These are phyloP conservation scores for Pluvianellus socialis DNA, from an alignment of 2,113 vertebrate species.

Conservation along the genomic window DNA sequence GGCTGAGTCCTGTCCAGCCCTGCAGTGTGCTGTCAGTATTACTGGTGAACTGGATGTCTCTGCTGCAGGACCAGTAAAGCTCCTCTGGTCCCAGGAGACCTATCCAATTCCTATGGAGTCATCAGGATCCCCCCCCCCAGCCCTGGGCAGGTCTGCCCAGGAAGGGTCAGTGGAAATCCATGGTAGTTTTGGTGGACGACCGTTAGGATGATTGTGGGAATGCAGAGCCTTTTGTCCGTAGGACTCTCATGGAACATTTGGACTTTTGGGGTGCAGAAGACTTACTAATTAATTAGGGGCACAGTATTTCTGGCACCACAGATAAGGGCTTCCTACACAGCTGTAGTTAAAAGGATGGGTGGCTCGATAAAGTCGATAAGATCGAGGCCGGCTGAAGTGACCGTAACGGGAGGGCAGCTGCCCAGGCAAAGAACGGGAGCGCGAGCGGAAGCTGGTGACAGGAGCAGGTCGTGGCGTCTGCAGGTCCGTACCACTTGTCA, in stretches of 20 bases:
- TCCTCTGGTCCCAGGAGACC: background rate
- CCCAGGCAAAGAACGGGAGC: accelerated
- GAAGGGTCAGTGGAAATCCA: background rate
- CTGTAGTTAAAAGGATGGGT: accelerated
- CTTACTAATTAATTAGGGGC: no score
- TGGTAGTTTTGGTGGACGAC: accelerated
- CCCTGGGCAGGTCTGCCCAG: background rate
- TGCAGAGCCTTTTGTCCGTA: background rate
- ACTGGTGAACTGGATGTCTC: background rate
- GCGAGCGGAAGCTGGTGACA: accelerated
- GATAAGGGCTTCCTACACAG: background rate
- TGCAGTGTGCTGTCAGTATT: background rate
- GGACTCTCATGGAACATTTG: background rate
- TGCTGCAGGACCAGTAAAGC: background rate
- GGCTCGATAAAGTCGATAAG: background rate
- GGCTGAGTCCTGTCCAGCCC: background rate
- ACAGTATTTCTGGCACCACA: background rate
- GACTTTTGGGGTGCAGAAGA: accelerated
- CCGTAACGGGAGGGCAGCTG: accelerated
- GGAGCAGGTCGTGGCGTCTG: background rate
- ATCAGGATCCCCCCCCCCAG: accelerated
- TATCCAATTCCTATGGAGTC: accelerated
- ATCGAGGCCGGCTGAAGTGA: background rate
- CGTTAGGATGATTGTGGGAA: background rate
- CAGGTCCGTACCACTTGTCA: background rate